Conservation (phyloP, 2,888 invertebrate species). For the Drosophila diplacantha region DNA sequence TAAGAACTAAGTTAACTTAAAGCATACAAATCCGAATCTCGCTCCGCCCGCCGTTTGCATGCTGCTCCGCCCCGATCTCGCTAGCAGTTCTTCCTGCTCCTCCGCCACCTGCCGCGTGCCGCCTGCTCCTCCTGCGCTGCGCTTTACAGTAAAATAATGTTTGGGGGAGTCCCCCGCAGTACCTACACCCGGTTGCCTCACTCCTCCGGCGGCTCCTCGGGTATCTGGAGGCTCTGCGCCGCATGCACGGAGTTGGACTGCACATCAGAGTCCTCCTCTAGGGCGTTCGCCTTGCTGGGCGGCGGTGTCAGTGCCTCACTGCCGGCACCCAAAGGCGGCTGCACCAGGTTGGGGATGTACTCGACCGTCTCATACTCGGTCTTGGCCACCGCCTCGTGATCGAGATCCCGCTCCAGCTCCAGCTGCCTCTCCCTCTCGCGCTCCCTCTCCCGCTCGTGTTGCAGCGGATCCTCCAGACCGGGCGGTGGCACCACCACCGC, state of each 20-base stretch:
- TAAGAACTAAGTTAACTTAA: constrained; percentile 67
- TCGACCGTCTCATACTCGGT: constrained; percentile 76
- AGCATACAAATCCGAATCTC: constrained; percentile 52
- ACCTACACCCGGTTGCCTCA: constrained; percentile 47
- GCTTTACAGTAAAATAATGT: constrained; percentile 50
- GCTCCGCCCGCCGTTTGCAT: constrained; percentile 25
- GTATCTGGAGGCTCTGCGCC: constrained; percentile 75
- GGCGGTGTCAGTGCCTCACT: constrained; percentile 34
- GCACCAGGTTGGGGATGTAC: constrained; percentile 70
- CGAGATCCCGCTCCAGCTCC: constrained; percentile 43
- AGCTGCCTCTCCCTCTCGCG: constrained; percentile 14
- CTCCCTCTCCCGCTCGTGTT: constrained; percentile 25
- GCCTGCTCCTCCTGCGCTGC: constrained; percentile 12
- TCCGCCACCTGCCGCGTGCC: background rate
- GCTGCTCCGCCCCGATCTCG: constrained; percentile 20
- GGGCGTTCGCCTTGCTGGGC: constrained; percentile 55
- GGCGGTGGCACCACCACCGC: constrained; percentile 6
- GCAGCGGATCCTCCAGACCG: constrained; percentile 20
- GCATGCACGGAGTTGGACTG: constrained; percentile 76
- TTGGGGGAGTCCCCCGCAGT: constrained; percentile 12
- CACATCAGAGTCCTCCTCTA: constrained; percentile 73
- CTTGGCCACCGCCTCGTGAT: constrained; percentile 64
- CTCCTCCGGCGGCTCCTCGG: constrained; percentile 78
- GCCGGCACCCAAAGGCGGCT: constrained; percentile 45
- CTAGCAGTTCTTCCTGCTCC: constrained; percentile 9